These are phyloP conservation scores for Prosapia bicincta DNA, from an alignment of 2,888 invertebrate genomes.

Conservation along the genomic window DNA sequence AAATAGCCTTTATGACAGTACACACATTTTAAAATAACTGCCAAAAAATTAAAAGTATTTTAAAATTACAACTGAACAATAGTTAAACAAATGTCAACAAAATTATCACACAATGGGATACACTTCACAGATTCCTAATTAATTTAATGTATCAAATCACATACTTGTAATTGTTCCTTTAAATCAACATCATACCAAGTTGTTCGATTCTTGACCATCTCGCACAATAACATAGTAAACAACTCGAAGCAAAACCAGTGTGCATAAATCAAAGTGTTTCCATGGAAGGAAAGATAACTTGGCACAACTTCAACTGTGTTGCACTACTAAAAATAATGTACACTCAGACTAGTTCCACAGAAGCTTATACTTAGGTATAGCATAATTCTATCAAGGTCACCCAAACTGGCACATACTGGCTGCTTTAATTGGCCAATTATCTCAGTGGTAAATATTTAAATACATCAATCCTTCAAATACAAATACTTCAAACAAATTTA, in stretches of 20 bases:
- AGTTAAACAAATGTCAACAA: too few relatives aligned
- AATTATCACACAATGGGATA: too few relatives aligned
- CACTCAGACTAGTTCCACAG: not conserved
- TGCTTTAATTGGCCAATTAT: not conserved
- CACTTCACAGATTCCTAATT: too few relatives aligned
- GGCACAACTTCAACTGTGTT: not conserved
- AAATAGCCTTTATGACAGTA: too few relatives aligned
- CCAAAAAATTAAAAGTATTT: too few relatives aligned
- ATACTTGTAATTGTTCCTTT: not conserved
- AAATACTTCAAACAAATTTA: not conserved
- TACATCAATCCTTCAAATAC: not conserved
- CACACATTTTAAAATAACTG: too few relatives aligned
- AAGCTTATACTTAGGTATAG: not conserved
- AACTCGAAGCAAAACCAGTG: not conserved
- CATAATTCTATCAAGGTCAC: not conserved
- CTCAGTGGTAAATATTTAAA: not conserved
- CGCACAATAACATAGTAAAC: not conserved
- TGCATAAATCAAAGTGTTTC: not conserved
- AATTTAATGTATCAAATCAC: not conserved
- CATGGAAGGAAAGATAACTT: not conserved
- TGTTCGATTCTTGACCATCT: not conserved
- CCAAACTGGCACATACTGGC: not conserved
- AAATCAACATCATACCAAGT: not conserved
- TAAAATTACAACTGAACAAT: too few relatives aligned
- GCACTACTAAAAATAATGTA: not conserved